Percentiles rank a stretch among this genome's conserved stretches.
Conservation (phyloP, 2,888 invertebrate genomes). For the Xylota segnis region DNA sequence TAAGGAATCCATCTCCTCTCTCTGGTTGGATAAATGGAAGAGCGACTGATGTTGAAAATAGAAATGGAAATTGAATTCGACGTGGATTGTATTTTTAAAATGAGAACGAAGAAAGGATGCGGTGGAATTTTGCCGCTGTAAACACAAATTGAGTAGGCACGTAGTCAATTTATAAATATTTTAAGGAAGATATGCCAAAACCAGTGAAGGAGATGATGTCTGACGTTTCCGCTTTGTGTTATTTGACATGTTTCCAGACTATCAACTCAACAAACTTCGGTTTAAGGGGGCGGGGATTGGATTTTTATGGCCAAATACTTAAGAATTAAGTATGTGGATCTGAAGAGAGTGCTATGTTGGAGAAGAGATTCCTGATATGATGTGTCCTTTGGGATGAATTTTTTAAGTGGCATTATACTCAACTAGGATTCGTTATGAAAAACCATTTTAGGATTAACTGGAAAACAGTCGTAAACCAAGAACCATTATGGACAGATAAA, state of each 20-base stretch:
- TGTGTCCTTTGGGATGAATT: constrained; percentile 11
- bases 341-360: not conserved
- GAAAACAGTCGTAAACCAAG: not conserved
- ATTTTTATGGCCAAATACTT: constrained; percentile 18
- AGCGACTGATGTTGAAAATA: constrained; percentile 34
- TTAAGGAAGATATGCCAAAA: constrained; percentile 11
- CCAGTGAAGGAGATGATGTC: constrained; percentile 15
- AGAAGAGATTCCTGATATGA: not conserved
- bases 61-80: constrained; percentile 61
- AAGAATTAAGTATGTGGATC: not conserved
- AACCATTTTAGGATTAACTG: not conserved
- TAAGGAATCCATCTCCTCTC: constrained; percentile 32
- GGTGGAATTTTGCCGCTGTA: constrained; percentile 12
- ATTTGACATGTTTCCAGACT: constrained; percentile 10
- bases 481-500: not conserved
- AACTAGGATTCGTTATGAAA: not conserved
- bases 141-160: constrained; percentile 43
- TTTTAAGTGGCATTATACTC: constrained; percentile 1
- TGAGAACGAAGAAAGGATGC: constrained; percentile 20
- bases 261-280: constrained; percentile 7
- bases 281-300: not conserved
- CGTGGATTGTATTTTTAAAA: constrained; percentile 36
- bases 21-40: constrained; percentile 12
- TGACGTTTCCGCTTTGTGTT: constrained; percentile 16
- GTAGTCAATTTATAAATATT: constrained; percentile 38